These are phyloP conservation scores for Lepidochrysops patricia DNA, from an alignment of 2,888 invertebrate species.

Conservation along the genomic window DNA sequence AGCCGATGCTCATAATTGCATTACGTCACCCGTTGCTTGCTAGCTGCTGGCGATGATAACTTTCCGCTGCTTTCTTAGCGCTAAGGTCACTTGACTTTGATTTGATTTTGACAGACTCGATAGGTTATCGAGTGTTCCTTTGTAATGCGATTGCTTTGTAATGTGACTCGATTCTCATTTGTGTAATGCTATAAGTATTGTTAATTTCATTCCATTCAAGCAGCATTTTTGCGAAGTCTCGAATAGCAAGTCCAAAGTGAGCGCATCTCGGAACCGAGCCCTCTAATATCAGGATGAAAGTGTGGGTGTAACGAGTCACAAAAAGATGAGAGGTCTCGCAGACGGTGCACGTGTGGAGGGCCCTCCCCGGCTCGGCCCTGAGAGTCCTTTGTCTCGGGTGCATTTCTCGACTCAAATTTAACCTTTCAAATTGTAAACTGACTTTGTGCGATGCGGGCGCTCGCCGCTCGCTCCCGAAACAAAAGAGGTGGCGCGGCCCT, in stretches of 20 bases:
- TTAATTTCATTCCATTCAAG: too few relatives aligned
- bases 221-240: too few relatives aligned
- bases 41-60: constrained; percentile 20
- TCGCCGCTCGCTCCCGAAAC: background rate
- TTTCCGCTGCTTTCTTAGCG: constrained; percentile 21
- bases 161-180: background rate
- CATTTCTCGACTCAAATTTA: constrained; percentile 21
- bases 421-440: constrained; percentile 19
- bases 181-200: background rate
- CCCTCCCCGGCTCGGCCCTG: constrained; percentile 9
- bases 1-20: constrained; percentile 15
- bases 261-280: background rate
- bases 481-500: background rate
- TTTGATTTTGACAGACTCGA: too few relatives aligned
- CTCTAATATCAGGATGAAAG: background rate
- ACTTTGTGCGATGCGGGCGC: constrained; percentile 17
- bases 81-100: background rate
- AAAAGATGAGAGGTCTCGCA: background rate
- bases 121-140: background rate
- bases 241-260: background rate
- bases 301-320: background rate
- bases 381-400: constrained; percentile 16
- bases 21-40: constrained; percentile 24
- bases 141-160: background rate
- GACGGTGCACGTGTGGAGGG: constrained; percentile 1